phyloP scores from a whole-genome alignment of 2,888 invertebrate species.

The Machimus atricapillus region DNA sequence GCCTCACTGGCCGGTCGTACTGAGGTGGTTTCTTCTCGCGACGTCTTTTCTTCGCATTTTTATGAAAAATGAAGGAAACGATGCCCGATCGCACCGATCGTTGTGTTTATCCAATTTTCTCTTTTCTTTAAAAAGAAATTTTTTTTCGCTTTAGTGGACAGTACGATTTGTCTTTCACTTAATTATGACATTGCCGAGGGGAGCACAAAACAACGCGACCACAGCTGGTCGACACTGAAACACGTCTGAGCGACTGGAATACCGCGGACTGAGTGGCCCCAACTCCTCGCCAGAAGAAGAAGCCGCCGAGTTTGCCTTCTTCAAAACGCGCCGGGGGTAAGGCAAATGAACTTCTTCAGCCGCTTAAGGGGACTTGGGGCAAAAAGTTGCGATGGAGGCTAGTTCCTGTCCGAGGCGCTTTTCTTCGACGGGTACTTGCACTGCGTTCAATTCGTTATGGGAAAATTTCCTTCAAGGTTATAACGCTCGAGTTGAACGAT shows the following conservation, averaged over 20 bases:
- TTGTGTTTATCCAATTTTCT: constrained; percentile 34
- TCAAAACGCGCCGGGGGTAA: background rate
- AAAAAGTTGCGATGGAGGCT: background rate
- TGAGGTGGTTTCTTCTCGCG: background rate
- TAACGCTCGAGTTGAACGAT: background rate
- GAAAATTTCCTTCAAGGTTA: constrained; percentile 1
- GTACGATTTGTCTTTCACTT: constrained; percentile 26
- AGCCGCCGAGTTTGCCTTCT: background rate
- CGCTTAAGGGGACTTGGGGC: background rate
- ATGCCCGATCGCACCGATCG: background rate
- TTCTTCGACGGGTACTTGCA: background rate
- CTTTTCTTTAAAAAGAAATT: constrained; percentile 39
- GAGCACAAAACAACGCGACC: constrained; percentile 26
- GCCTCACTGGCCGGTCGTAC: background rate
- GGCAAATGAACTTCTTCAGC: background rate
- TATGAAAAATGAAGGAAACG: constrained; percentile 17
- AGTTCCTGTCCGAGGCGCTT: background rate
- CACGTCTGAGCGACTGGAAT: constrained; percentile 38
- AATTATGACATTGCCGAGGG: constrained; percentile 6
- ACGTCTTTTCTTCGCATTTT: constrained; percentile 11
- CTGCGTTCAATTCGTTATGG: background rate
- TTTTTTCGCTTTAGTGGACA: constrained; percentile 5
- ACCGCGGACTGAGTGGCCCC: constrained; percentile 38
- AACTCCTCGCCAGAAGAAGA: too few relatives aligned
- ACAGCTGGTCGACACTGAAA: background rate